Evolutionary conservation across 1,140 invertebrate genomes (phyloP), one percentile per base, ranked within the genome.

Genomic region (Drosophila simulans): DNA sequence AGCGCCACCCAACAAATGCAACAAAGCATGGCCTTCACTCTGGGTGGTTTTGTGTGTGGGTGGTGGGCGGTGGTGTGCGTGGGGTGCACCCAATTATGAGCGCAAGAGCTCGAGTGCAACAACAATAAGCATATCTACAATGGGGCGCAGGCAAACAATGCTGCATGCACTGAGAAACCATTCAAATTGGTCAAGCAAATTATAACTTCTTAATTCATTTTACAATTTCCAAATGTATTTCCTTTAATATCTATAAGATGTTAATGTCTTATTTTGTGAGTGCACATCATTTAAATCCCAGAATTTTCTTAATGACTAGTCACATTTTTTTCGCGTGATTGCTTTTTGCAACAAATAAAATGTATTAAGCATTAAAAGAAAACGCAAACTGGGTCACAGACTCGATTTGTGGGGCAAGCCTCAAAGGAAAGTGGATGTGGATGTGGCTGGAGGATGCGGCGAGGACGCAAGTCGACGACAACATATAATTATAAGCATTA

Each of bases 341-440:
- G 35, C 40, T 12, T 37, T 37, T 56, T 3, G 43, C 45, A 73
- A 88, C 73, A 81, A 88, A 83, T 88, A 80, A 83, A 56, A 75
- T 65, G 40, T 88, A 83, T 83, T 84, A 88, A 88, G 72, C 72
- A 80, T 77, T 83, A 78, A 80, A 88, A 73, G 75, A 88, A 77
- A 89, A 80, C 77, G 43, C 68, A 70, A 89, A 89, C 72, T 89
- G 80, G 84, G 84, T 89, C 80, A 89, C 64, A 77, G 68, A 68
- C 82, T 88, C 75, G 77, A 78, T 55, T 82, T 65, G 73, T 58
- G 78, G 65, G 39, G 25, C 22, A 42, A 10, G 51, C 20, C 34
- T 35, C 48, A 40, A 54, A 54, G 59, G 22, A n/a, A 60, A 57
- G 42, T 58, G 53, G 58, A 49, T 17, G 39, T 51, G 55, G 37